Evolutionary conservation across 2,113 vertebrate species (phyloP).

Genomic region (Sakesphorus luctuosus): DNA sequence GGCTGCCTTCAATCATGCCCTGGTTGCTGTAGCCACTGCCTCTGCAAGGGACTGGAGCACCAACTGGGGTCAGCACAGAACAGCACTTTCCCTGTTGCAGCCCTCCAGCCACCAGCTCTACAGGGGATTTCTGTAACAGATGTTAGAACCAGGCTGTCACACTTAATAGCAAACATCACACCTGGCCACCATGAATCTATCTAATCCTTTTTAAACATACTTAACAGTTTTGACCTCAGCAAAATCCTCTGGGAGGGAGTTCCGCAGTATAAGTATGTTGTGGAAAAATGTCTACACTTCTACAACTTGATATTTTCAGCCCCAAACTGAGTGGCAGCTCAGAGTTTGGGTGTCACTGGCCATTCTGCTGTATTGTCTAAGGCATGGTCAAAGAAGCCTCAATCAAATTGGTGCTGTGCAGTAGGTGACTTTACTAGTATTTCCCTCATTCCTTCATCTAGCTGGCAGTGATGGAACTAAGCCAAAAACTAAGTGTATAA

Average conservation of each 20-base stretch:
- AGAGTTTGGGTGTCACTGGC: not conserved
- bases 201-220: conserved; percentile 42
- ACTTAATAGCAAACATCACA: not conserved
- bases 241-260: not conserved
- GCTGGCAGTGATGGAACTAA: not conserved
- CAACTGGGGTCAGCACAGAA: not conserved
- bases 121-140: not conserved
- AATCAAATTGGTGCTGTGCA: not conserved
- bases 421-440: not conserved
- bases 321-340: not conserved
- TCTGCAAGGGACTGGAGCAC: not conserved
- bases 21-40: not conserved
- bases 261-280: not conserved
- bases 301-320: not conserved
- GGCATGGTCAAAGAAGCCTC: not conserved
- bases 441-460: not conserved
- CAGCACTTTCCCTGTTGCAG: not conserved
- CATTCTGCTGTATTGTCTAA: not conserved
- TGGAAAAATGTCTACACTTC: not conserved
- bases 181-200: not conserved
- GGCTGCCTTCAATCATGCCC: not conserved
- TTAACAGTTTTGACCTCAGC: not conserved
- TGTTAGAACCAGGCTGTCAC: not conserved
- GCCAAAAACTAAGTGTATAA: not conserved
- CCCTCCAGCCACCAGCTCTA: not conserved